These are phyloP conservation scores for Ectemnius cavifrons DNA, from an alignment of 2,888 invertebrate genomes.

Conservation along the genomic window DNA sequence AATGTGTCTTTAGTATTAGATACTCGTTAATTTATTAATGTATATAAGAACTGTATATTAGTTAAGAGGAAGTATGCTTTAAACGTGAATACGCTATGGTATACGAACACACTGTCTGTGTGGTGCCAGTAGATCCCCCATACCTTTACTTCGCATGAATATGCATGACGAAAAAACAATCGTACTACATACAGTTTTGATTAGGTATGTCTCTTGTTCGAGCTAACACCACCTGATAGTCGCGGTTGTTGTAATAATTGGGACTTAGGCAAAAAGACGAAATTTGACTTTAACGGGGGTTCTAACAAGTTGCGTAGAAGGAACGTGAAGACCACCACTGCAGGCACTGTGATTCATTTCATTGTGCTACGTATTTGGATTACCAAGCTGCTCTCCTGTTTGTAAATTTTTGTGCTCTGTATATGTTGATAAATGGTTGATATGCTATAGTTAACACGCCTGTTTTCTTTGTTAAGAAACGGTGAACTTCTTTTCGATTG, in stretches of 20 bases:
- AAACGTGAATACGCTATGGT: constrained; percentile 19
- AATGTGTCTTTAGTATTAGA: constrained; percentile 49
- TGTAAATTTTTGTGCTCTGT: constrained; percentile 54
- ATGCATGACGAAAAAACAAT: constrained; percentile 6
- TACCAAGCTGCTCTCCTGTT: constrained; percentile 33
- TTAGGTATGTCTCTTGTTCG: no score
- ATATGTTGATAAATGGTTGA: constrained; percentile 56
- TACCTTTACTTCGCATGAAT: constrained; percentile 8
- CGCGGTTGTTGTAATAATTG: no score
- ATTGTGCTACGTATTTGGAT: no score
- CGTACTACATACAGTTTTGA: no score
- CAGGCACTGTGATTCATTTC: no score
- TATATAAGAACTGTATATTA: constrained; percentile 50
- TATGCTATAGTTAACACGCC: constrained; percentile 47
- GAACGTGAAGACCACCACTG: no score
- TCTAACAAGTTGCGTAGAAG: no score
- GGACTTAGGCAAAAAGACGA: no score
- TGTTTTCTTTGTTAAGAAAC: constrained; percentile 29
- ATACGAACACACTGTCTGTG: constrained; percentile 1
- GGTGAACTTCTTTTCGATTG: not conserved
- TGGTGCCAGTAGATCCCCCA: constrained; percentile 11
- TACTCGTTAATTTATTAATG: constrained; percentile 60
- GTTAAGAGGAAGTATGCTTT: constrained; percentile 37
- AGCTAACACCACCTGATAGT: no score
- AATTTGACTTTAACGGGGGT: no score